These are phyloP conservation scores for Drosophila ustulata DNA, from an alignment of 2,888 invertebrate genomes.

Conservation along the genomic window DNA sequence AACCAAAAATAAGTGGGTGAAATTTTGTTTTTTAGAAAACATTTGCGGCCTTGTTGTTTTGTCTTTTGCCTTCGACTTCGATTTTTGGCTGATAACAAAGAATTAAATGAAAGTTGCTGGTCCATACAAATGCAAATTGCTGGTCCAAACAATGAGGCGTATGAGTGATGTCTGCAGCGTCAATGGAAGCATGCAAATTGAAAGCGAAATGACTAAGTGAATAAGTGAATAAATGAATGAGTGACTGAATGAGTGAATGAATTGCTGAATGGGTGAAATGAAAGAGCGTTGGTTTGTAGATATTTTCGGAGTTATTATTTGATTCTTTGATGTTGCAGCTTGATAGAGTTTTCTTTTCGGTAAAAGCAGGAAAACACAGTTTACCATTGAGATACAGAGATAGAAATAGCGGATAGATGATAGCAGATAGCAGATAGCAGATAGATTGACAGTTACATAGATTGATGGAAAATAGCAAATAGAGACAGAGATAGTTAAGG, in stretches of 20 bases:
- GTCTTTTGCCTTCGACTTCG: slow-evolving; percentile 37
- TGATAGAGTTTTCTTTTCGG: slow-evolving; percentile 67
- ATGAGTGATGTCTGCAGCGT: slow-evolving; percentile 59
- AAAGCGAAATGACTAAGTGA: slow-evolving; percentile 42
- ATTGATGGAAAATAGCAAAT: slow-evolving; percentile 45
- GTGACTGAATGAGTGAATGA: slow-evolving; percentile 6
- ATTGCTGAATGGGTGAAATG: slow-evolving; percentile 22
- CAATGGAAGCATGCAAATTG: slow-evolving; percentile 54
- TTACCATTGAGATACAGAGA: slow-evolving; percentile 49
- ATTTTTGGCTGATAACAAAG: slow-evolving; percentile 68
- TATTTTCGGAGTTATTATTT: slow-evolving; percentile 76
- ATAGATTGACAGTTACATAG: slow-evolving; percentile 43
- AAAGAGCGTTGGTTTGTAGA: slow-evolving; percentile 46
- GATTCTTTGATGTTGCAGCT: slow-evolving; percentile 79
- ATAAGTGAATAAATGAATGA: slow-evolving; percentile 43
- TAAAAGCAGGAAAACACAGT: slow-evolving; percentile 52
- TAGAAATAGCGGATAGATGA: slow-evolving; percentile 41
- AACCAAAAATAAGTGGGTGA: slow-evolving; percentile 69
- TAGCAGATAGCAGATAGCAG: slow-evolving; percentile 23
- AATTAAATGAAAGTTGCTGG: slow-evolving; percentile 63
- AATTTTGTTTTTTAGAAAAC: slow-evolving; percentile 65
- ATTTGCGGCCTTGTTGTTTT: slow-evolving; percentile 25
- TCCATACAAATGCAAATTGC: slow-evolving; percentile 65
- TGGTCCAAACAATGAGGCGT: slow-evolving; percentile 61
- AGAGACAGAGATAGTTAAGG: slow-evolving; percentile 52